phyloP scores from a whole-genome alignment of 2,113 vertebrate species.

The Epinephelus moara region DNA sequence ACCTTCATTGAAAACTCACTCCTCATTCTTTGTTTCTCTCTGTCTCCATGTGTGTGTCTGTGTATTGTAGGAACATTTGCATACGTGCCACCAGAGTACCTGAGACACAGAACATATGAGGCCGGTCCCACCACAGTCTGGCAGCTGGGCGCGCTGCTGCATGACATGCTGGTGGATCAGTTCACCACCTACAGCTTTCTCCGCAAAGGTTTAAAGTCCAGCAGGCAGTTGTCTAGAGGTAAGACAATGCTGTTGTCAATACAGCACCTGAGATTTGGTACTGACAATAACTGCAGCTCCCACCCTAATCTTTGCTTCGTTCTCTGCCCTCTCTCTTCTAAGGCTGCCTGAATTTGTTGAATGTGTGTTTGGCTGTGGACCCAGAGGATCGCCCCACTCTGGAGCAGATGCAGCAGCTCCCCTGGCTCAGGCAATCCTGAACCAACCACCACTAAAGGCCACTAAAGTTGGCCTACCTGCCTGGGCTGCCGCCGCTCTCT shows the following conservation, averaged over 20 bases:
- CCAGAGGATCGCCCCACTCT: too few relatives aligned
- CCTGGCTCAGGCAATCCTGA: too few relatives aligned
- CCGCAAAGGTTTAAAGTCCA: rapidly evolving
- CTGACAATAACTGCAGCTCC: too few relatives aligned
- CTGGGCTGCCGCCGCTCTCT: too few relatives aligned
- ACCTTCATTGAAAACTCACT: background rate
- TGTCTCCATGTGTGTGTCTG: background rate
- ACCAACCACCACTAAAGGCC: too few relatives aligned
- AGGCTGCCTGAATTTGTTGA: too few relatives aligned
- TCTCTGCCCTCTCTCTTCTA: too few relatives aligned
- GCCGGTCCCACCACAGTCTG: constrained; percentile 1
- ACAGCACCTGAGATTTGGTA: too few relatives aligned
- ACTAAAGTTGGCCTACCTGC: too few relatives aligned
- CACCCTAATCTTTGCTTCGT: too few relatives aligned
- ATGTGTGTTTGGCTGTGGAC: too few relatives aligned
- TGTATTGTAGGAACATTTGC: constrained; percentile 2
- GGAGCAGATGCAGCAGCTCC: too few relatives aligned
- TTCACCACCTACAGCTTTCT: background rate
- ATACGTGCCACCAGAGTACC: background rate
- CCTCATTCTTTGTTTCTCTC: background rate
- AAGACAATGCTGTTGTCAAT: background rate
- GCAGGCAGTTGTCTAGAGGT: background rate
- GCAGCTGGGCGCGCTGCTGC: background rate
- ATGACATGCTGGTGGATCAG: background rate
- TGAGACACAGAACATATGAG: rapidly evolving